Conservation (phyloP, 2,888 invertebrate species). For the Caenorhabditis plicata region DNA sequence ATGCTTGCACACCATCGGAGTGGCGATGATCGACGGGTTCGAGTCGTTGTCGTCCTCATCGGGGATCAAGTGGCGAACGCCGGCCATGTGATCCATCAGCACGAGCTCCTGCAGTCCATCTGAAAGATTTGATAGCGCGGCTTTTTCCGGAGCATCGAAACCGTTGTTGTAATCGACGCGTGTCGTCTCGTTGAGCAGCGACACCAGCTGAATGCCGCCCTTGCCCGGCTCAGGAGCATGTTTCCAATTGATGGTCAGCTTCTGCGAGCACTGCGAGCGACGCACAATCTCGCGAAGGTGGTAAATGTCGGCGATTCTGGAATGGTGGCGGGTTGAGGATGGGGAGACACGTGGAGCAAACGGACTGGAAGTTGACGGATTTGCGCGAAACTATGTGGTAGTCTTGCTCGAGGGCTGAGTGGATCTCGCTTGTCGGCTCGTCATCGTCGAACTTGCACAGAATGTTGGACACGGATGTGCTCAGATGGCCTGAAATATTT, state of each 20-base stretch:
- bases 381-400: constrained; percentile 26
- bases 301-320: constrained; percentile 34
- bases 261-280: constrained; percentile 33
- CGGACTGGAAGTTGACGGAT: constrained; percentile 44
- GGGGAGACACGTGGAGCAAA: too few species aligned
- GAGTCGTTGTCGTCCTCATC: constrained; percentile 28
- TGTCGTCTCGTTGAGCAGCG: constrained; percentile 29
- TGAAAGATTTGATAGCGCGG: neutral
- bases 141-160: constrained; percentile 1
- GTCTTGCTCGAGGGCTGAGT: constrained; percentile 28
- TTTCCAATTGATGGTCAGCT: constrained; percentile 33
- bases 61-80: constrained; percentile 38
- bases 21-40: constrained; percentile 21
- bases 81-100: constrained; percentile 23
- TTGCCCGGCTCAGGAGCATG: constrained; percentile 12
- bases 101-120: constrained; percentile 24
- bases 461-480: constrained; percentile 19
- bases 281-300: constrained; percentile 35
- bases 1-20: constrained; percentile 30
- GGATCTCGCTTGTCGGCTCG: constrained; percentile 26
- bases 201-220: constrained; percentile 27
- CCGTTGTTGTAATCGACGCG: constrained; percentile 21
- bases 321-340: too few species aligned
- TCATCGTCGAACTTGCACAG: constrained; percentile 27
- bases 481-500: constrained; percentile 4